Evolutionary conservation across 2,113 vertebrate genomes (phyloP).

Genomic region (Centropus unirufus): DNA sequence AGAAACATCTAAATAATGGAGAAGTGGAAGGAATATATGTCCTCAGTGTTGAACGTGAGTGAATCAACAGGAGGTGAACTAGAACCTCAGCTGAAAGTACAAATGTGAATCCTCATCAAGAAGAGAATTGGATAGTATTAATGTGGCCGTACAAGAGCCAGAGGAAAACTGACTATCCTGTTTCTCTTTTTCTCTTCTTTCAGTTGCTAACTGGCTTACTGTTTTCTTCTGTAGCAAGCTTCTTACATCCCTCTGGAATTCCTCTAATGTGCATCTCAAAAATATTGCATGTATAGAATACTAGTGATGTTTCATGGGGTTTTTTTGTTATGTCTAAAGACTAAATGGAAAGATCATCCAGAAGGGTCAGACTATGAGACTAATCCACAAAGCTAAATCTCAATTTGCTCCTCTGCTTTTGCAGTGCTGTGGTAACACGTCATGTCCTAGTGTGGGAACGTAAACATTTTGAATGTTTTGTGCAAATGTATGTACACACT

Average conservation of each 20-base stretch:
- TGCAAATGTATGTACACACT: background rate
- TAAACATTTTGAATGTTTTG: background rate
- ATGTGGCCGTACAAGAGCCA: background rate
- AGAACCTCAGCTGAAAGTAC: background rate
- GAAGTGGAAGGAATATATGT: background rate
- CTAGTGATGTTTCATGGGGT: background rate
- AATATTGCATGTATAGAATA: background rate
- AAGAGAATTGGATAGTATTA: background rate
- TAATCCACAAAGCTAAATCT: background rate
- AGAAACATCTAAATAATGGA: background rate
- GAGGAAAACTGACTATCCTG: background rate
- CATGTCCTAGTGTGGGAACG: accelerated
- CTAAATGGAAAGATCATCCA: background rate
- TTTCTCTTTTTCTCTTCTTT: background rate
- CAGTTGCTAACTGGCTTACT: background rate
- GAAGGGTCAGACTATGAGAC: background rate
- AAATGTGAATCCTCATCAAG: background rate
- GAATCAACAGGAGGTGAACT: background rate
- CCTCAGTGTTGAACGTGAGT: background rate
- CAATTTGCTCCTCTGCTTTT: background rate
- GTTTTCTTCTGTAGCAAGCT: background rate
- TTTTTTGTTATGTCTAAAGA: background rate
- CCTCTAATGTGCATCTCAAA: background rate
- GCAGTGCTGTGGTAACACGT: background rate
- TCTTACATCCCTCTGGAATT: background rate